These are phyloP conservation scores for Podabrus alpinus DNA, from an alignment of 2,888 invertebrate species.

Conservation along the genomic window DNA sequence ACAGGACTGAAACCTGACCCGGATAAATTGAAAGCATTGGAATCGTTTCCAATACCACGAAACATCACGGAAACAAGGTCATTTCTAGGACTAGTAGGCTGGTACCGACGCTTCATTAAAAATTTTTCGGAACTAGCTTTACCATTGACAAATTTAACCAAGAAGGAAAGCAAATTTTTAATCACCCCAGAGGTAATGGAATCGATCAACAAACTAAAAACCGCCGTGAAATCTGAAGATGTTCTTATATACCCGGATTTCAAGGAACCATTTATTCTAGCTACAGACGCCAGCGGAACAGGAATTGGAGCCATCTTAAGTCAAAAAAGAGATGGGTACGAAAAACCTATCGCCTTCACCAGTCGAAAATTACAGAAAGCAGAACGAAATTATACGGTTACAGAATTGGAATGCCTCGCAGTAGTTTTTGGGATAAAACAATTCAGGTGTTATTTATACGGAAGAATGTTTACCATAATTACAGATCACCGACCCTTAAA, in stretches of 20 bases:
- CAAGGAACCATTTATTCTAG: constrained; percentile 38
- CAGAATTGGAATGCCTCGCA: neutral
- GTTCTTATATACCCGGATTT: constrained; percentile 32
- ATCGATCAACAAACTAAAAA: no score
- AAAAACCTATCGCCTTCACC: neutral
- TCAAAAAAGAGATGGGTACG: neutral
- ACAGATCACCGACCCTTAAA: neutral
- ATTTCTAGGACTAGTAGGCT: no score
- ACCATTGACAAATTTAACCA: no score
- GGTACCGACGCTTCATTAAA: no score
- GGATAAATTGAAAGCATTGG: no score
- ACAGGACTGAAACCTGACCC: no score
- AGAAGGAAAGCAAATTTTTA: no score
- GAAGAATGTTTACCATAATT: neutral
- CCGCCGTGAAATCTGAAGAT: neutral
- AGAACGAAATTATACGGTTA: neutral
- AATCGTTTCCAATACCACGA: no score
- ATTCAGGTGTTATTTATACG: constrained; percentile 1
- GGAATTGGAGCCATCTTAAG: neutral
- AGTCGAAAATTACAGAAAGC: neutral
- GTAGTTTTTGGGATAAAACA: constrained; percentile 1
- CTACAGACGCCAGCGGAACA: constrained; percentile 43
- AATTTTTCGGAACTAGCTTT: no score
- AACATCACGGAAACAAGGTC: no score
- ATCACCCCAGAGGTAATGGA: no score